Base-by-base conservation (phyloP, 2,113 vertebrate species). In the Callithrix jacchus region DNA sequence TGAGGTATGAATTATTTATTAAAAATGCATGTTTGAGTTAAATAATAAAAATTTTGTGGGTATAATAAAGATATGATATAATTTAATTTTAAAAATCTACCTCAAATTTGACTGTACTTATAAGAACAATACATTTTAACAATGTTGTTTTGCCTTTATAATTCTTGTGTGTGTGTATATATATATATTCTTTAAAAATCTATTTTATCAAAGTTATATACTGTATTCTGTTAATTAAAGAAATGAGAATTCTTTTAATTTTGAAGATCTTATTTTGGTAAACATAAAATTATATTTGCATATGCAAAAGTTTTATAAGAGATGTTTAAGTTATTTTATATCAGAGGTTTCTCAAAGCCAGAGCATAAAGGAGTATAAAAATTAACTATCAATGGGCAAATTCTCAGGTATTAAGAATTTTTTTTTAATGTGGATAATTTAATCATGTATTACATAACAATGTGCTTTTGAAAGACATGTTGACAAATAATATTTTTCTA, bases 101-200 rank as follows among this genome's bases (percentile, higher is more conserved):
- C 98, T 99, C 98, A 99, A 95, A 97, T 97, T 97, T 97, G 89
- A 97, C 96, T 97, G 97, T 98, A 96, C 94, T 89, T 90, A 95
- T 97, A 98, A 98, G 96, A 98, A 77, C 98, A 97, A 94, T 95
- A 92, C 91, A 76, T 97, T 95, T 98, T 98, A 88, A 27, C 97
- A 97, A 97, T 96, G 96, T 98, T 80, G 47, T 89, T 71, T 84
- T 94, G 21, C 32, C 49, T 89, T 82, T 97, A 58, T 68, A 94
- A 84, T 27, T 81, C 98, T 98, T 98, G 98, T 95, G 93, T 98
- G 10, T 97, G 73, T 87, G 10, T 97, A 71, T 87, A 85, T 95
- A 49, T 49, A 92, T 76, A 85, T 97, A 47, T 49, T 87, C 42
- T 88, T 77, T 56, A 81, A 92, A 80, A 88, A 87, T 54, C 2